Base-by-base conservation (phyloP, 2,888 invertebrate species). In the Amiota communis region DNA sequence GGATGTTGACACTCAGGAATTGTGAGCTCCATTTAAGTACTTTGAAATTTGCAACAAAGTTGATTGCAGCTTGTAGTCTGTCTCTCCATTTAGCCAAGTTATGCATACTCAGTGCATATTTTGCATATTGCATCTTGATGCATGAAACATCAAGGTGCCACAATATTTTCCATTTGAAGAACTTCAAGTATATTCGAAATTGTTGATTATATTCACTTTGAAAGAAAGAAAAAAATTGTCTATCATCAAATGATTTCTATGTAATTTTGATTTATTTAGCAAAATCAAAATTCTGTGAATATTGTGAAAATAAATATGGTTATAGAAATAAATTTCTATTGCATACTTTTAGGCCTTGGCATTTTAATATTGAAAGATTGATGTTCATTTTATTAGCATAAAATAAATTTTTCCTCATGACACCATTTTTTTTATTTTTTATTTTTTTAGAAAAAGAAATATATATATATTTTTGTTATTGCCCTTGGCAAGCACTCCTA, bases 21-120 rank as follows among this genome's bases (percentile, higher is more conserved):
- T 11, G 2, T 20, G 8, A 59, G 10, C 23, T 23, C 82, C 20
- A 83, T 84, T 85, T 82, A 84, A 78, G 75, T 85, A 81, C 82
- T 80, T 80, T 82, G 78, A 83, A 85, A 82, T 81, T 84, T 83
- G 81, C 82, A 82, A 72, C 80, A 79, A 17, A 48, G 17, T 20
- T 65, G 48, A 20, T 59, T 17, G 20, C 15, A 15, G 9, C 20
- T 59, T 36, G 36, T 36, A 36, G 36, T 36, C 6, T 2, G 23
- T 23, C 23, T 23, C 23, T 36, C 23, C 23, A 4, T 36, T 36
- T 0, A 36, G 36, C 4, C 36, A 36, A 36, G 36, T 36, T 36
- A 36, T 36, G 36, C 36, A 36, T 36, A 36, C 36, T 36, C 8
- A 36, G 36, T 36, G 36, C 6, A 36, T 36, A 6, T 6, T 36